A percentile compares a stretch with the other conserved stretches of the same genome.
phyloP scores from a whole-genome alignment of 2,113 vertebrate genomes.

The Sinocyclocheilus grahami region DNA sequence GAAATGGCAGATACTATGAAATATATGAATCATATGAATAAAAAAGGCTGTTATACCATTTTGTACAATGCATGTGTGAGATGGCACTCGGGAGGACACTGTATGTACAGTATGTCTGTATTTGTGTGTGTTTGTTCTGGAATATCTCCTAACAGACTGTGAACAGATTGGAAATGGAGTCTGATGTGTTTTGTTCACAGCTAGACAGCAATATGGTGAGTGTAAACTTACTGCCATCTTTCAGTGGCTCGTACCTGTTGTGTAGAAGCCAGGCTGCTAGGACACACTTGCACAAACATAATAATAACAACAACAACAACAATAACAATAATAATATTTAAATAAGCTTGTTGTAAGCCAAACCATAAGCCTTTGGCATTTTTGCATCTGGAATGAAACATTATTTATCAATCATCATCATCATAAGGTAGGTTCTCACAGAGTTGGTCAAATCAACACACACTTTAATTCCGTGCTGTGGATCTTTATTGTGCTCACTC shows the following conservation, averaged over 20 bases:
- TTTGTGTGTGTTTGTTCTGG: neutral
- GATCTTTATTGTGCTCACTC: neutral
- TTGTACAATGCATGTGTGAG: neutral
- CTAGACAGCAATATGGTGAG: slow-evolving; percentile 25
- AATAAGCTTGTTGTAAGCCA: neutral
- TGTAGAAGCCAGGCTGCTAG: neutral
- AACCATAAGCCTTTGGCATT: neutral
- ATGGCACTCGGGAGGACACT: neutral
- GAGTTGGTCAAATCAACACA: neutral
- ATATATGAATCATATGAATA: neutral
- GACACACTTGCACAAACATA: neutral
- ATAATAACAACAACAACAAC: neutral
- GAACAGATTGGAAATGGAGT: slow-evolving; percentile 34
- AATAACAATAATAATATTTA: neutral
- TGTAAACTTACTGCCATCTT: slow-evolving; percentile 21
- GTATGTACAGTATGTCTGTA: slow-evolving; percentile 21
- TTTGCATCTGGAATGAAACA: neutral
- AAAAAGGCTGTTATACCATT: neutral
- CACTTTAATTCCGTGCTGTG: neutral
- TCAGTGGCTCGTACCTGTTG: neutral
- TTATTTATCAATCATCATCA: neutral
- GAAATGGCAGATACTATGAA: neutral
- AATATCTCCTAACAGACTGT: slow-evolving; percentile 20
- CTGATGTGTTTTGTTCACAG: slow-evolving; percentile 29
- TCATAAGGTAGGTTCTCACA: neutral